Base-by-base conservation (phyloP, 2,888 invertebrate species). In the Mystacides longicornis region DNA sequence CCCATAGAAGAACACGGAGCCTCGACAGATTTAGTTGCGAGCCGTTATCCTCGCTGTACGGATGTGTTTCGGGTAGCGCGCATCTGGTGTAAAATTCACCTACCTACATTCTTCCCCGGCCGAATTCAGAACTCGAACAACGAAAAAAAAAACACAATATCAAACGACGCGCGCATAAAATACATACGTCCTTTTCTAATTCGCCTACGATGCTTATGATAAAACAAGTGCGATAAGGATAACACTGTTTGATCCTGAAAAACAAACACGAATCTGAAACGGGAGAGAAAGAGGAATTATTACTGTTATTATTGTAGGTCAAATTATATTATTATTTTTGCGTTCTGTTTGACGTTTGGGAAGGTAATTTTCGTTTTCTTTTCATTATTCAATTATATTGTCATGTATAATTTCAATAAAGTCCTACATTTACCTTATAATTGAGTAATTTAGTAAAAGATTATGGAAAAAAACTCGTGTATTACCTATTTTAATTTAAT, bases 1-100 rank as follows among this genome's bases (percentile, higher is more conserved):
- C 27, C 27, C 14, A 14, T 37, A 16, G 16, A 37, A 4, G 37
- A 37, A 37, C 37, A 37, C 7, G 3, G 37, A 16, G 37, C 4
- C 14, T 14, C 37, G 14, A 72, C 72, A 75, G 76, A 75, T 75
- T 76, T 74, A 76, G 75, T 76, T 71, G 71, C 72, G 68, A 69
- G 69, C 71, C 74, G 71, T 72, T 69, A 70, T 69, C 70, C 70
- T 65, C 64, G 68, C 71, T 66, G 64, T 68, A 69, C 72, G 72
- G 71, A 54, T 54, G 57, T 54, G 51, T 51, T 43, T 51, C 45
- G 37, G 16, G 16, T 14, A 14, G 16, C 37, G 37, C 3, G 37
- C 37, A 16, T 37, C 37, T n/a, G 4, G n/a, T n/a, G n/a, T n/a
- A 3, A 37, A 16, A 14, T 16, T 14, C 14, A n/a, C 14, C 4